Conservation (phyloP, 2,888 invertebrate genomes). For the Myathropa florea region DNA sequence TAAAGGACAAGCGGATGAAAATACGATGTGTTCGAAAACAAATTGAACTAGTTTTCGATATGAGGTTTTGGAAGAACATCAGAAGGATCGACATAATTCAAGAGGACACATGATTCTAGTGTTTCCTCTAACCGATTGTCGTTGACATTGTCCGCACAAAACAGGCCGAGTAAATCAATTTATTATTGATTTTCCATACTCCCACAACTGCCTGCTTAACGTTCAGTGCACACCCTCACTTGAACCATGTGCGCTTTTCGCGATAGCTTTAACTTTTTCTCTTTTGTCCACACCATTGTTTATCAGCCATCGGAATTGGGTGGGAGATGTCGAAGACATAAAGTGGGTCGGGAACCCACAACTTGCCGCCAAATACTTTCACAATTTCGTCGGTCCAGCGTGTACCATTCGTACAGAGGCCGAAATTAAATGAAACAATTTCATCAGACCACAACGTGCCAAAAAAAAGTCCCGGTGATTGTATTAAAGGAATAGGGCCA, state of each 20-base stretch:
- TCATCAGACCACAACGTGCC: slow-evolving; percentile 11
- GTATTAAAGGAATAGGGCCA: slow-evolving; percentile 15
- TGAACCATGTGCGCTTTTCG: neutral
- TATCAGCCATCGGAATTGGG: neutral
- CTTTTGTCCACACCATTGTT: neutral
- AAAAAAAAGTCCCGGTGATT: slow-evolving; percentile 23
- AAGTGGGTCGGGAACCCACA: slow-evolving; percentile 1
- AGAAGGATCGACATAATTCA: no score
- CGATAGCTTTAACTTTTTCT: slow-evolving; percentile 12
- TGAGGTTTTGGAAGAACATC: neutral
- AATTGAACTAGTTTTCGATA: slow-evolving; percentile 21
- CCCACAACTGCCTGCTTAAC: neutral
- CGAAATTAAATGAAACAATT: slow-evolving; percentile 18
- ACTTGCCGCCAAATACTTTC: slow-evolving; percentile 26
- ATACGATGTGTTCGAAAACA: slow-evolving; percentile 1
- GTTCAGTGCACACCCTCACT: neutral
- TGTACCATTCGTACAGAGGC: neutral
- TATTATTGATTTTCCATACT: slow-evolving; percentile 51
- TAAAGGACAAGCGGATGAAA: neutral
- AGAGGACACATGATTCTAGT: no score
- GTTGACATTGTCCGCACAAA: slow-evolving; percentile 19
- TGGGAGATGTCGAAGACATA: neutral
- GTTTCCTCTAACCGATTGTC: neutral
- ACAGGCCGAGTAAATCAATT: slow-evolving; percentile 48
- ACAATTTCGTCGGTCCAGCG: neutral